Percentiles rank a stretch among this genome's conserved stretches.
These are phyloP conservation scores for Synergus laeviventris DNA, from an alignment of 2,888 invertebrate genomes.

Conservation along the genomic window DNA sequence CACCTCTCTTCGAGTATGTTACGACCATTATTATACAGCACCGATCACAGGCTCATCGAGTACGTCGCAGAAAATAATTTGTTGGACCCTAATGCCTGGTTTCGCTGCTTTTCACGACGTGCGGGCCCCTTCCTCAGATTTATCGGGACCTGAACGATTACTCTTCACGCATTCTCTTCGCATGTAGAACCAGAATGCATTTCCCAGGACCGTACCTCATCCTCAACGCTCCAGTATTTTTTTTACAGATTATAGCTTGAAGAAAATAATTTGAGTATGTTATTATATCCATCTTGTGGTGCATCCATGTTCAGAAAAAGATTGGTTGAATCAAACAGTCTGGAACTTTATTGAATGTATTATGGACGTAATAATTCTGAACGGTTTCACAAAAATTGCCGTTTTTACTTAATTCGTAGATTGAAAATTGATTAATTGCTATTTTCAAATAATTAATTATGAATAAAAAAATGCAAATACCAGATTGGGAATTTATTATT, in stretches of 20 bases:
- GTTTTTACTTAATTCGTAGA: not conserved
- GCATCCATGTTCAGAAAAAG: not conserved
- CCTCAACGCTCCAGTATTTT: not conserved
- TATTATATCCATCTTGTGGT: not conserved
- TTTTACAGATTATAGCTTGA: not conserved
- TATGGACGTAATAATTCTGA: too few relatives aligned
- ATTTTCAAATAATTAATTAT: too few relatives aligned
- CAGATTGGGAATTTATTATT: not conserved
- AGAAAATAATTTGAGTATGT: not conserved
- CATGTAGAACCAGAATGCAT: conserved; percentile 10
- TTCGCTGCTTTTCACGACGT: conserved; percentile 34
- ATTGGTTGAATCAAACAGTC: not conserved
- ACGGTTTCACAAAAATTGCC: too few relatives aligned
- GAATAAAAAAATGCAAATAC: too few relatives aligned
- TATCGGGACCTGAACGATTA: conserved; percentile 36
- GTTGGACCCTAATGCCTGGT: conserved; percentile 38
- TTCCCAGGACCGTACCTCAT: conserved; percentile 20
- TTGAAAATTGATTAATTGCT: too few relatives aligned
- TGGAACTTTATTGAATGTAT: not conserved
- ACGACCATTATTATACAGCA: conserved; percentile 31
- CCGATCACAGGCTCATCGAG: conserved; percentile 21
- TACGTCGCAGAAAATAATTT: conserved; percentile 41
- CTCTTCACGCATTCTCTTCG: conserved; percentile 21
- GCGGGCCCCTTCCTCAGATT: conserved; percentile 25
- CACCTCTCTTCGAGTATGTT: conserved; percentile 6